Percentiles rank a stretch among this genome's conserved stretches.
Conservation (phyloP, 2,797 vertebrate genomes). For the Gymnothorax javanicus region DNA sequence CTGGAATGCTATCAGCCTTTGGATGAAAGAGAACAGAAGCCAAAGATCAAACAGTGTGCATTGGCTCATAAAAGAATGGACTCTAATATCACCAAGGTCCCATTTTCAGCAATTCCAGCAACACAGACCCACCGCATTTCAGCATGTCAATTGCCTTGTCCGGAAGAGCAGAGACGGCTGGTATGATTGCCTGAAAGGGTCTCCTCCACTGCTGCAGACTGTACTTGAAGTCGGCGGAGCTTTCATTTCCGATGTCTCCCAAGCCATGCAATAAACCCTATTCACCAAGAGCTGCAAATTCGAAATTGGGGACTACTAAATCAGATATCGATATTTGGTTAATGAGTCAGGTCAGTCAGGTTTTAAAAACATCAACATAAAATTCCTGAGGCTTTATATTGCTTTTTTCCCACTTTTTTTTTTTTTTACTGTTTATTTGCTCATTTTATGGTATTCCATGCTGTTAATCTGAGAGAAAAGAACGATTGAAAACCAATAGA, state of each 20-base stretch:
- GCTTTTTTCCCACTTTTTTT: not conserved
- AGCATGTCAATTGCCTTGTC: not conserved
- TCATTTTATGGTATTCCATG: not conserved
- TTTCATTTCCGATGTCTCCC: not conserved
- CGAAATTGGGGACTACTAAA: not conserved
- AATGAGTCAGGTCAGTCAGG: not conserved
- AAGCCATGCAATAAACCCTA: not conserved
- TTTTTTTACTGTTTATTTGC: not conserved
- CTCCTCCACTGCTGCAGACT: not conserved
- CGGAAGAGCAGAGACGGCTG: not conserved
- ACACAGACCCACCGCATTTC: not conserved
- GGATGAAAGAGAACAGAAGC: constrained; percentile 34
- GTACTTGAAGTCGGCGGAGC: not conserved
- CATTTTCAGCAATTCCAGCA: not conserved
- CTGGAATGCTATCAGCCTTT: constrained; percentile 33
- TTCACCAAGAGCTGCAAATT: not conserved
- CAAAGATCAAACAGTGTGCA: constrained; percentile 5
- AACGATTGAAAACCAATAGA: not conserved
- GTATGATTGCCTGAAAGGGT: constrained; percentile 6
- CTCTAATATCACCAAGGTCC: constrained; percentile 1
- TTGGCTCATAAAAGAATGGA: constrained; percentile 37
- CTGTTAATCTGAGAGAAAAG: not conserved
- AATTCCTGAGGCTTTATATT: not conserved
- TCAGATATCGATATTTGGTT: not conserved
- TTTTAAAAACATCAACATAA: not conserved